Conservation (phyloP, 2,797 vertebrate genomes). For the Alosa sapidissima region DNA sequence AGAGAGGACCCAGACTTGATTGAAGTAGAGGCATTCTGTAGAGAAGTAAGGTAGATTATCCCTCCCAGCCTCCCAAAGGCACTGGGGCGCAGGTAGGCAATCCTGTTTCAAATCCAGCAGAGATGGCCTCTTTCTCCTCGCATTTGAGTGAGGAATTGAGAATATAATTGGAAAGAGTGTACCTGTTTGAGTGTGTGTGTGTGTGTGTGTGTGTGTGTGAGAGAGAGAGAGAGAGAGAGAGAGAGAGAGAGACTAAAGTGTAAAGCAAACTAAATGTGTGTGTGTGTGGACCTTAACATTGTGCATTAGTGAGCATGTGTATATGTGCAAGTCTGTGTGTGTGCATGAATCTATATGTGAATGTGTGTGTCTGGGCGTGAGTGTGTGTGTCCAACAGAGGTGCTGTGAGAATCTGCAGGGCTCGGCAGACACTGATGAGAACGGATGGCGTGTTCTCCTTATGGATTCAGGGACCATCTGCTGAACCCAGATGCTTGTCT, state of each 20-base stretch:
- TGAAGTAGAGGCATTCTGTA: not conserved
- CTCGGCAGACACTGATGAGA: slow-evolving; percentile 44
- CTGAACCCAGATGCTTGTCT: slow-evolving; percentile 13
- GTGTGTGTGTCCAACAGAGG: not conserved
- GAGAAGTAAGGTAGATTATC: slow-evolving; percentile 19
- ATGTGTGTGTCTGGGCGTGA: not conserved
- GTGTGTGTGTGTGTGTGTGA: not conserved
- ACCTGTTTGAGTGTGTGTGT: not conserved
- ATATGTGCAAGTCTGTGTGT: not conserved
- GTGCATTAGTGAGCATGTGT: not conserved
- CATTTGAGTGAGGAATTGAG: not conserved
- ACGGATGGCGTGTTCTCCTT: slow-evolving; percentile 40
- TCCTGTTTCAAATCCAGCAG: not conserved
- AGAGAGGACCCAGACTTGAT: not conserved
- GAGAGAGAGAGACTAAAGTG: too few relatives aligned
- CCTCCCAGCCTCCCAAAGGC: not conserved
- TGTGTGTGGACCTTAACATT: not conserved
- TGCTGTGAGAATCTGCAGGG: slow-evolving; percentile 10
- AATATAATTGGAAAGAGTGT: not conserved
- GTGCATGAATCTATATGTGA: not conserved
- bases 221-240: too few relatives aligned
- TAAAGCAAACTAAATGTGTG: not conserved
- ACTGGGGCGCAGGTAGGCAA: not conserved
- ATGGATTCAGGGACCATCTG: slow-evolving; percentile 41
- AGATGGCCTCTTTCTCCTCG: not conserved